A percentile compares a stretch with the other conserved stretches of the same genome.
Evolutionary conservation across 2,888 invertebrate genomes (phyloP).

Genomic region (Carpatolechia fugitivella): DNA sequence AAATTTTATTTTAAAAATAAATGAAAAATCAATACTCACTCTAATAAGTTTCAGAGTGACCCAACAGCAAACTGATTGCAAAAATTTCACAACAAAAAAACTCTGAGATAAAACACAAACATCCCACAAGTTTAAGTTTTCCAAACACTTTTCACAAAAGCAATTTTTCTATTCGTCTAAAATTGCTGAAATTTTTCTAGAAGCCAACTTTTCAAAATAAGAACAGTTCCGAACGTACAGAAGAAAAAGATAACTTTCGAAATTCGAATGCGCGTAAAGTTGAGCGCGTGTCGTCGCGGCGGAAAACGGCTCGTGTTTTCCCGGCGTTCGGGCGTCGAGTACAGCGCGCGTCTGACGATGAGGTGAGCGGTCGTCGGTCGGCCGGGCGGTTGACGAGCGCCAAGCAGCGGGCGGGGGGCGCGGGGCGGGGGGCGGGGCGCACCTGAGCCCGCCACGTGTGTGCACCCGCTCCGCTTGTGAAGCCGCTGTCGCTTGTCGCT

Average conservation of each 20-base stretch:
- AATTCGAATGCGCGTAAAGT: constrained; percentile 60
- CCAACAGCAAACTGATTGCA: constrained; percentile 40
- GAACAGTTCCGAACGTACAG: not conserved
- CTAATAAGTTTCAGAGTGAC: constrained; percentile 43
- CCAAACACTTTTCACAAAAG: constrained; percentile 40
- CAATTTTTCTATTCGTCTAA: constrained; percentile 16
- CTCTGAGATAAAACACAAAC: constrained; percentile 61
- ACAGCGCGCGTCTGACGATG: constrained; percentile 69
- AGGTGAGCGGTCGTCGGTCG: constrained; percentile 55
- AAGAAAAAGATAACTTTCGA: constrained; percentile 34
- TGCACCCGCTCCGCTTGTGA: constrained; percentile 23
- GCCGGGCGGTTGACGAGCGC: constrained; percentile 50
- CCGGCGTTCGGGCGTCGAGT: constrained; percentile 76
- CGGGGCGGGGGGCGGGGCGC: constrained; percentile 68
- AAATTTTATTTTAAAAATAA: constrained; percentile 8
- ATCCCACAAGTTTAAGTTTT: constrained; percentile 62
- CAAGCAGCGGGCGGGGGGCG: constrained; percentile 36
- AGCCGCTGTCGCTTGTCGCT: constrained; percentile 31
- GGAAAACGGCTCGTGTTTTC: constrained; percentile 75
- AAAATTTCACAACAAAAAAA: constrained; percentile 47
- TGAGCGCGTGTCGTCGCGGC: constrained; percentile 57
- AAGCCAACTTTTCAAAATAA: constrained; percentile 17
- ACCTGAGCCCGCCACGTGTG: constrained; percentile 63
- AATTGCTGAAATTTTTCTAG: constrained; percentile 19
- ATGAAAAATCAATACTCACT: constrained; percentile 55